Base-by-base conservation (phyloP, 2,797 vertebrate genomes). In the Tenualosa thibaudeaui region DNA sequence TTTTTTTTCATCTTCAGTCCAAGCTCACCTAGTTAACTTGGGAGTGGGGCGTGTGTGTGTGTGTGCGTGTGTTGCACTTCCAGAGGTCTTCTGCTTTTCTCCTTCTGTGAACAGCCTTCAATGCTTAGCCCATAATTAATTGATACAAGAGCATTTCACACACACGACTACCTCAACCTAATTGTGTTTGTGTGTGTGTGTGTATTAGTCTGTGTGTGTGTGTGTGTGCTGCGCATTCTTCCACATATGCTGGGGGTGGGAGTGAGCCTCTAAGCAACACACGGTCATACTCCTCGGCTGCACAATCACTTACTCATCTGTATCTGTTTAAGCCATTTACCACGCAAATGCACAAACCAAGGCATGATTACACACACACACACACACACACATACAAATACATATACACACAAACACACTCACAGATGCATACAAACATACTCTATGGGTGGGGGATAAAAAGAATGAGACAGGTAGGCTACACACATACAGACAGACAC, bases 271-370 rank as follows among this genome's bases (percentile, higher is more conserved):
- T 58, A 58, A 58, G 56, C 56, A 40, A 13, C 68, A 13, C 31
- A 75, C 68, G 43, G 68, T 40, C 31, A 75, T 43, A 40, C 68
- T 75, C 17, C 68, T 75, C 40, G 68, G 19, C 68, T 75, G 68
- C 68, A 75, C 68, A 75, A 75, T 75, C 68, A 75, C 37, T 75
- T 75, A 75, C 81, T 81, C 81, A 51, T 81, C 46, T 50, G 46
- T 51, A 50, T 50, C 81, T 81, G 81, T 51, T 75, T 75, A 37
- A 40, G 68, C 31, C 31, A 75, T 75, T 75, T 75, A 75, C 68
- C 46, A 46, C 46, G 46, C 46, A 31, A 31, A 75, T 5, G 6
- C 37, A 19, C 68, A 40, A 5, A 37, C 68, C 68, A 15, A 58
- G 62, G 24, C 26, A 68, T 68, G 40, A 43, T 75, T 40, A 75